Conservation (phyloP, 1,140 invertebrate species). For the Dendroctonus valens region DNA sequence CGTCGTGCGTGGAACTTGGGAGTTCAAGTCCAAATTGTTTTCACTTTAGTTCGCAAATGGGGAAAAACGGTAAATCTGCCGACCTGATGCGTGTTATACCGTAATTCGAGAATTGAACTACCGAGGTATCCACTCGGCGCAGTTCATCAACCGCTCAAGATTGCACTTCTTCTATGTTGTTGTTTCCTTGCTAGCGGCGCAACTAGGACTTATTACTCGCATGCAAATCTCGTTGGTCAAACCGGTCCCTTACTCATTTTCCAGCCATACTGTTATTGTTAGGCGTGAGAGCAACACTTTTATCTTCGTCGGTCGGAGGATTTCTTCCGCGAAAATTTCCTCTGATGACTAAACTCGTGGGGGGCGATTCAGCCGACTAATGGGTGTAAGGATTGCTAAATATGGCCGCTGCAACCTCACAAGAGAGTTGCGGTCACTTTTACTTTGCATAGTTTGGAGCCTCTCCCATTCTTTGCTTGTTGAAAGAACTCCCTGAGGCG, state of each 20-base stretch:
- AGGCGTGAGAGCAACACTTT: slow-evolving; percentile 1
- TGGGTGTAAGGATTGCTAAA: no score
- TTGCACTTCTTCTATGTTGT: slow-evolving; percentile 5
- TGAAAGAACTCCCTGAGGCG: not conserved
- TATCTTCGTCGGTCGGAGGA: no score
- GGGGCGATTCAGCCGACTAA: no score
- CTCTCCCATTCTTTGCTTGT: no score
- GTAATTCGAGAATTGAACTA: slow-evolving; percentile 11
- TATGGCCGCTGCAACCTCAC: no score
- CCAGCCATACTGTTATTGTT: slow-evolving; percentile 7
- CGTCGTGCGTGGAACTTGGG: no score
- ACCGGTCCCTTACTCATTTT: slow-evolving; percentile 6
- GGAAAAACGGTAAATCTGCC: not conserved
- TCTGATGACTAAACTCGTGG: no score
- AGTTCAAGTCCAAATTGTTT: no score
- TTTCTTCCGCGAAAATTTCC: no score
- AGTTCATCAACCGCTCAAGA: slow-evolving; percentile 21
- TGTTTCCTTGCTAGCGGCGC: slow-evolving; percentile 13
- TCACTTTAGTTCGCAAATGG: no score
- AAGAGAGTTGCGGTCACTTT: no score
- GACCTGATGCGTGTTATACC: slow-evolving; percentile 9
- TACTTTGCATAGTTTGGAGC: no score
- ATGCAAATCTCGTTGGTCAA: slow-evolving; percentile 3
- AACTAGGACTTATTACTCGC: slow-evolving; percentile 10
- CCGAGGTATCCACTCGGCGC: not conserved